Conservation (phyloP, 2,113 vertebrate species). For the Narcine bancroftii region DNA sequence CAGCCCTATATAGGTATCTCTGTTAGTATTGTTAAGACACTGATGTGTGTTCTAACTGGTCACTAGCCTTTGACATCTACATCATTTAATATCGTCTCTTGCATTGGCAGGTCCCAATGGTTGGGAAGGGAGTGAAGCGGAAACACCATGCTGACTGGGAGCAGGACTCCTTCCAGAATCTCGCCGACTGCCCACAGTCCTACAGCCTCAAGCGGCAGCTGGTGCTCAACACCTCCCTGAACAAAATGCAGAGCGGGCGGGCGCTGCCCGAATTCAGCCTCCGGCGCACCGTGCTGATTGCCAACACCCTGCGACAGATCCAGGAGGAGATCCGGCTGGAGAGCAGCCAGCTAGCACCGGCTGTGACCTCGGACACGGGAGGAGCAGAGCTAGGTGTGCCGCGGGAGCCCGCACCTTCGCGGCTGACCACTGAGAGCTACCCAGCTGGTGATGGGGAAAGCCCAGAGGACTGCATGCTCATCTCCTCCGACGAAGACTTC, state of each 20-base stretch:
- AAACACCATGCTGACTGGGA: slow-evolving; percentile 50
- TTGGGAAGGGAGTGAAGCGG: slow-evolving; percentile 62
- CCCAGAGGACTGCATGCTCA: slow-evolving; percentile 46
- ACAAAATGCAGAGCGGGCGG: slow-evolving; percentile 63
- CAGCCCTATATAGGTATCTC: not conserved
- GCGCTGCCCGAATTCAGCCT: slow-evolving; percentile 60
- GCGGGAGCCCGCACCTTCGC: not conserved
- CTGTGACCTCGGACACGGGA: not conserved
- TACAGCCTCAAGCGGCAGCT: slow-evolving; percentile 63
- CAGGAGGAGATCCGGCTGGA: slow-evolving; percentile 45
- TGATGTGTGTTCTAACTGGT: not conserved
- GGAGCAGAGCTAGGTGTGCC: not conserved
- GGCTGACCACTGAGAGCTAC: not conserved
- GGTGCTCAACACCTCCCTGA: slow-evolving; percentile 64
- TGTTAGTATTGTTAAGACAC: not conserved
- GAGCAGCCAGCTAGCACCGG: not conserved
- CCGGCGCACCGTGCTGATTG: slow-evolving; percentile 63
- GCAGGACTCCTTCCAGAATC: slow-evolving; percentile 43
- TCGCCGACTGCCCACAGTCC: slow-evolving; percentile 38
- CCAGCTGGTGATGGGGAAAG: slow-evolving; percentile 34
- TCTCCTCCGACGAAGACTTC: slow-evolving; percentile 53
- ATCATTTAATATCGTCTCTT: not conserved
- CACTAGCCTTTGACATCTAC: not conserved
- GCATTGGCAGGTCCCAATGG: slow-evolving; percentile 54
- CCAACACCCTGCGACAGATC: slow-evolving; percentile 67